Base-by-base conservation (phyloP, 2,113 vertebrate genomes). In the Zosterops borbonicus region DNA sequence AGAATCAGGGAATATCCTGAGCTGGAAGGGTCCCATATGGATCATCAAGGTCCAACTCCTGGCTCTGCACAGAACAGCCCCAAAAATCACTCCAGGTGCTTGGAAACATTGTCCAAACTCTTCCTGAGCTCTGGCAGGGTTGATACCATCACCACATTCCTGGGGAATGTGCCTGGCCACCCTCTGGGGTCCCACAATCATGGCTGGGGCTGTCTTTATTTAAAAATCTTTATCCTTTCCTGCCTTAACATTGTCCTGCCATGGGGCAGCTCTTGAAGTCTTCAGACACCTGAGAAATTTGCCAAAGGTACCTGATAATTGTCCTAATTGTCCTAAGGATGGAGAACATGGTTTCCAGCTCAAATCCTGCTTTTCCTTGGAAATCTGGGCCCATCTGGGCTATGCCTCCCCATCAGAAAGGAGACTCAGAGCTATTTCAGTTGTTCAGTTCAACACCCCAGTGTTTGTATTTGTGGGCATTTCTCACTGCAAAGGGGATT, bases 371-470 rank as follows among this genome's bases (percentile, higher is more conserved):
- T 50, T 63, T 84, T 12, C 14, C 35, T 82, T 58, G 39, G 76
- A n/a, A 91, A 53, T 47, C 41, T 46, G 12, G 11, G 47, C 23
- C 46, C 5, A 8, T 4, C 28, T 77, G 50, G 59, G 28, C 24
- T 65, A 44, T 37, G 39, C 9, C 27, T 18, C 23, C 12, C 8
- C 19, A 46, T 31, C 42, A 39, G 22, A 53, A 23, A 5, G 12
- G 63, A 89, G 62, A 10, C 28, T 95, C 31, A 16, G 52, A 75
- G 28, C 28, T 63, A 5, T 6, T 63, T 19, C 42, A 28, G 0
- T 12, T 24, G 2, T 24, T n/a, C 0, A 52, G 9, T 53, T 90
- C 60, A 58, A 14, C 25, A 24, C 3, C 9, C 3, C 1, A 9
- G 47, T 39, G 42, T 65, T 25, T 37, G 19, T 47, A 4, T 25